These are phyloP conservation scores for Australoheros facetus DNA, from an alignment of 2,797 vertebrate species.

Conservation along the genomic window DNA sequence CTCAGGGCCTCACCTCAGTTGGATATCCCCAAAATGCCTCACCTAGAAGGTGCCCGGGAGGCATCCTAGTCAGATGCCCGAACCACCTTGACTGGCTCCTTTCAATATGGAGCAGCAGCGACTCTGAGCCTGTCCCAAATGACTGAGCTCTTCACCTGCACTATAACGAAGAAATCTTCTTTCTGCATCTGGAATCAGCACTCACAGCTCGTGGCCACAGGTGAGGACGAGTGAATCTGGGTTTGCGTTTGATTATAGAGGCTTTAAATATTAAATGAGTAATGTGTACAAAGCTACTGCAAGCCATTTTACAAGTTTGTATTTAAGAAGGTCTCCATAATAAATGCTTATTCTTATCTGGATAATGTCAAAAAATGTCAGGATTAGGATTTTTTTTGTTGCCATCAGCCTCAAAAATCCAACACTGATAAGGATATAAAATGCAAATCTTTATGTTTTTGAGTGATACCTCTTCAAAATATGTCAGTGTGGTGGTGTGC, in stretches of 20 bases:
- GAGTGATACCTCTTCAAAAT: not conserved
- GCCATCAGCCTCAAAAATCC: not conserved
- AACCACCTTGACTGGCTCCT: not conserved
- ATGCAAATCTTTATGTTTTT: not conserved
- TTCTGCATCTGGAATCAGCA: not conserved
- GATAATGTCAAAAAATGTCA: too few relatives aligned
- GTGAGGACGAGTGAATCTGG: not conserved
- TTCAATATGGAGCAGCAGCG: not conserved
- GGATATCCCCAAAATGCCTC: not conserved
- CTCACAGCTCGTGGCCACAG: not conserved
- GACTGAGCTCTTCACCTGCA: not conserved
- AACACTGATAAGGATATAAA: not conserved
- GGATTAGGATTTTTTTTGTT: too few relatives aligned
- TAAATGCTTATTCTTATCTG: not conserved
- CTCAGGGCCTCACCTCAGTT: not conserved
- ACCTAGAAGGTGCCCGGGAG: not conserved
- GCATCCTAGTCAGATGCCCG: rapidly evolving
- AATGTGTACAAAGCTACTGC: not conserved
- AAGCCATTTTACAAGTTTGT: not conserved
- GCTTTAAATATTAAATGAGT: slow-evolving; percentile 4
- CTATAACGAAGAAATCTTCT: not conserved
- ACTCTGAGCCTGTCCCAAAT: not conserved
- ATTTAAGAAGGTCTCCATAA: not conserved
- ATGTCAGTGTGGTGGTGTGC: not conserved
- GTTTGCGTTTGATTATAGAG: not conserved